phyloP scores from a whole-genome alignment of 2,113 vertebrate species.

The Fukomys damarensis region DNA sequence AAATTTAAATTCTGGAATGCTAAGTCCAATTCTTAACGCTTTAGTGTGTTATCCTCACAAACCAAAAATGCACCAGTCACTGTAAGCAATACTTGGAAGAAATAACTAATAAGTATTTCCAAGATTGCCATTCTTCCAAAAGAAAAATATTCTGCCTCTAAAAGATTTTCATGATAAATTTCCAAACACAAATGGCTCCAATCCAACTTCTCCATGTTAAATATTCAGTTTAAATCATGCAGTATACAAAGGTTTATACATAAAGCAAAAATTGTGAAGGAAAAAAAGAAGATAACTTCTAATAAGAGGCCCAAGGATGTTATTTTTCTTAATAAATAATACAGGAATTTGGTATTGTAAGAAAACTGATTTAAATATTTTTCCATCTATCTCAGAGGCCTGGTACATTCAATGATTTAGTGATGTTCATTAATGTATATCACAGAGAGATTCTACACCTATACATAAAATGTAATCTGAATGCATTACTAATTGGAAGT shows the following conservation, averaged over 20 bases:
- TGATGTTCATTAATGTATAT: not conserved
- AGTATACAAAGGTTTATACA: not conserved
- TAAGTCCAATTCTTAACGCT: not conserved
- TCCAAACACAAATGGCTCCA: not conserved
- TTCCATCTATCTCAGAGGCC: not conserved
- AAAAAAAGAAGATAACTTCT: not conserved
- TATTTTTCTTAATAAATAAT: not conserved
- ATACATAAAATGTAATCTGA: not conserved
- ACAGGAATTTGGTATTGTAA: not conserved
- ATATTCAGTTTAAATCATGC: not conserved
- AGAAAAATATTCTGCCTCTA: not conserved
- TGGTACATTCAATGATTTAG: not conserved
- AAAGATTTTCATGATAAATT: not conserved
- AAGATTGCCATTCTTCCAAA: not conserved
- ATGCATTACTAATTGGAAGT: not conserved
- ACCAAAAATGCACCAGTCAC: not conserved
- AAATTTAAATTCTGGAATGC: not conserved
- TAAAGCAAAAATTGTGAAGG: too few species aligned
- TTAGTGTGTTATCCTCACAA: not conserved
- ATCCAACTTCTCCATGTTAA: not conserved
- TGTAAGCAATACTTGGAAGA: not conserved
- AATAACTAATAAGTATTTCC: not conserved
- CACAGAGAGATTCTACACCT: not conserved
- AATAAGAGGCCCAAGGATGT: not conserved
- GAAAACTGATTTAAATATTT: not conserved